Percentiles rank a stretch among this genome's conserved stretches.
These are phyloP conservation scores for Melieria picta DNA, from an alignment of 2,888 invertebrate species.

Conservation along the genomic window DNA sequence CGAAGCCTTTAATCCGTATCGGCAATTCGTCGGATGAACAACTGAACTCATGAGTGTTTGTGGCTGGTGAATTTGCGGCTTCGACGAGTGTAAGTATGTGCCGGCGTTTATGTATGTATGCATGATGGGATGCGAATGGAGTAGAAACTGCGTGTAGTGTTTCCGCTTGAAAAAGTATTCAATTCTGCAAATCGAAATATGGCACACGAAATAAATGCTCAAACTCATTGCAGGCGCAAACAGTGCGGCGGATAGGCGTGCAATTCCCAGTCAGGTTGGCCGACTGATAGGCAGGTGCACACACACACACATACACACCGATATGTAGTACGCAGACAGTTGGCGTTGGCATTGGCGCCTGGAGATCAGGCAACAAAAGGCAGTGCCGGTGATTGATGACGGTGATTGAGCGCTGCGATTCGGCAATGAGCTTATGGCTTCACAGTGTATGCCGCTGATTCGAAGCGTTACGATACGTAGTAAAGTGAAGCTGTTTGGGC, in stretches of 20 bases:
- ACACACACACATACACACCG: not conserved
- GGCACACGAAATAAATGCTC: too few species aligned
- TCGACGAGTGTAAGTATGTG: not conserved
- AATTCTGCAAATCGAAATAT: slow-evolving; percentile 10
- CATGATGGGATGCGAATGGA: not conserved
- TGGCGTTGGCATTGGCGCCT: not conserved
- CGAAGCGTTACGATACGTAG: too few species aligned
- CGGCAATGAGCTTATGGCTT: too few species aligned
- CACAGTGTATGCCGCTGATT: too few species aligned
- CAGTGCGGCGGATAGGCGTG: too few species aligned
- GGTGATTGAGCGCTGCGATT: too few species aligned
- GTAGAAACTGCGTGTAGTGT: not conserved
- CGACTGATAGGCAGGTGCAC: not conserved
- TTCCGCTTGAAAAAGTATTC: slow-evolving; percentile 19
- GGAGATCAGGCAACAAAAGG: too few species aligned
- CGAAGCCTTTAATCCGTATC: not conserved
- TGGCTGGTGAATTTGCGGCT: not conserved
- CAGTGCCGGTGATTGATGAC: too few species aligned
- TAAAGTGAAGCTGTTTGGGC: too few species aligned
- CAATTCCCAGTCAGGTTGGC: too few species aligned
- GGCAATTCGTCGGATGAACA: not conserved
- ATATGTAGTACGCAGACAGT: not conserved
- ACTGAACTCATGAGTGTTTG: not conserved
- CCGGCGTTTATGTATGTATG: not conserved
- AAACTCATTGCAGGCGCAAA: too few species aligned